A percentile compares a stretch with the other conserved stretches of the same genome.
phyloP scores from a whole-genome alignment of 2,797 vertebrate species.

The Alcedo quadribrachys region DNA sequence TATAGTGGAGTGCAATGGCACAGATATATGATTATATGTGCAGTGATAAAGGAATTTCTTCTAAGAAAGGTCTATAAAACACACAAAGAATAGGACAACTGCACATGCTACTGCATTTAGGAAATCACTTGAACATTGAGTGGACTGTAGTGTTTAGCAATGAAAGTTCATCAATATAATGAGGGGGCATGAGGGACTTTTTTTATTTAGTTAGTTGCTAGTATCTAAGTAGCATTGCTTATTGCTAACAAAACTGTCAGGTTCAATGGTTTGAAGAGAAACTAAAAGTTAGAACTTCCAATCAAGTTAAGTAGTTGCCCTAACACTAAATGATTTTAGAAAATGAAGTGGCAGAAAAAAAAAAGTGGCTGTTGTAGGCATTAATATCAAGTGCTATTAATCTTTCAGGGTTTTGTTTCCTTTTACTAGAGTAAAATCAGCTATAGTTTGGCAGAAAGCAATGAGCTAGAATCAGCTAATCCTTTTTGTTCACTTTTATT shows the following conservation, averaged over 20 bases:
- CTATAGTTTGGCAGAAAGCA: neutral
- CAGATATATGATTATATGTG: neutral
- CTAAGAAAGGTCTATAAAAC: neutral
- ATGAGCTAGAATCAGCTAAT: neutral
- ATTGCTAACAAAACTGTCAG: neutral
- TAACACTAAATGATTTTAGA: neutral
- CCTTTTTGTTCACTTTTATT: neutral
- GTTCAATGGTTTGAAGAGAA: neutral
- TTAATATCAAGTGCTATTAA: neutral
- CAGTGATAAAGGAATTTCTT: neutral
- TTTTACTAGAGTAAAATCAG: neutral
- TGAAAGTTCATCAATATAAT: neutral
- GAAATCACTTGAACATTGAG: neutral
- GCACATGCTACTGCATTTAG: neutral
- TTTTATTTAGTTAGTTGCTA: neutral
- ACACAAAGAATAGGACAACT: neutral
- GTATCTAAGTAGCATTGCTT: neutral
- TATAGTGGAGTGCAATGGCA: neutral
- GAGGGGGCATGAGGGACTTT: accelerated
- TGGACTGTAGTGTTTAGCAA: neutral
- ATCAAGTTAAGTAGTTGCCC: neutral
- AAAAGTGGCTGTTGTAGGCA: neutral
- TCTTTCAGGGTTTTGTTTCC: neutral
- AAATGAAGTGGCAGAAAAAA: neutral
- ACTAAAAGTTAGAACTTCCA: neutral